These are phyloP conservation scores for Holothuria leucospilota DNA, from an alignment of 53 echinoderm and acorn worm genomes.

Conservation along the genomic window DNA sequence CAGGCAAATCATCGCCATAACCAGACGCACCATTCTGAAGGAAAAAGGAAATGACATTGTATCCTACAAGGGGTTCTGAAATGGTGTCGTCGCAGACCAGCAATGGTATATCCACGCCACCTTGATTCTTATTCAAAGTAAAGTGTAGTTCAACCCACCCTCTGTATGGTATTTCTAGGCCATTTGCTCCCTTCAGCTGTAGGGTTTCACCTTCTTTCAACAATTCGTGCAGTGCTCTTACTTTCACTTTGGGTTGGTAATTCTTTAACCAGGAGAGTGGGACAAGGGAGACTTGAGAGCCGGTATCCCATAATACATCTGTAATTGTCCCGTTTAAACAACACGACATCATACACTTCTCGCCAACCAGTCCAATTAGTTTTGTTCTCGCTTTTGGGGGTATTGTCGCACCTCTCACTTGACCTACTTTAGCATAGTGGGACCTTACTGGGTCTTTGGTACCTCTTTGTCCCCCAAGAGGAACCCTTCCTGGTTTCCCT, in stretches of 20 bases:
- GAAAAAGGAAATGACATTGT: background rate
- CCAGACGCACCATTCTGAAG: background rate
- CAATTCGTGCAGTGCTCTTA: conserved; percentile 22
- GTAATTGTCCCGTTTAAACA: background rate
- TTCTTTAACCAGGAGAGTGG: conserved; percentile 30
- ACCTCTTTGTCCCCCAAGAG: conserved; percentile 44
- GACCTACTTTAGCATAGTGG: no score
- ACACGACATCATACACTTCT: conserved; percentile 31
- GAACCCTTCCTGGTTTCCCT: conserved; percentile 45
- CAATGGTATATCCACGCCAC: background rate
- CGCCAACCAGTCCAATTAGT: conserved; percentile 30
- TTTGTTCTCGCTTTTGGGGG: conserved; percentile 1
- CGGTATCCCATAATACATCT: conserved; percentile 53
- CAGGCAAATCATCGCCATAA: background rate
- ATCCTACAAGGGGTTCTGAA: conserved; percentile 18
- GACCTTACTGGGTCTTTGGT: background rate
- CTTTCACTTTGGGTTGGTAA: background rate
- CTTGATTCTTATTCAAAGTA: background rate
- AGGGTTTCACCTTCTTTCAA: background rate
- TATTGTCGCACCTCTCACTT: background rate
- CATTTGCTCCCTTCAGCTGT: background rate
- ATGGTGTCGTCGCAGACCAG: conserved; percentile 6
- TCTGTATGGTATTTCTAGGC: conserved; percentile 5
- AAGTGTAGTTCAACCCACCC: conserved; percentile 2
- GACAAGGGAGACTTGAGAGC: conserved; percentile 51